Evolutionary conservation across 2,113 vertebrate genomes (phyloP), one percentile per base, ranked within the genome.

Genomic region (Sarotherodon lohbergeri): DNA sequence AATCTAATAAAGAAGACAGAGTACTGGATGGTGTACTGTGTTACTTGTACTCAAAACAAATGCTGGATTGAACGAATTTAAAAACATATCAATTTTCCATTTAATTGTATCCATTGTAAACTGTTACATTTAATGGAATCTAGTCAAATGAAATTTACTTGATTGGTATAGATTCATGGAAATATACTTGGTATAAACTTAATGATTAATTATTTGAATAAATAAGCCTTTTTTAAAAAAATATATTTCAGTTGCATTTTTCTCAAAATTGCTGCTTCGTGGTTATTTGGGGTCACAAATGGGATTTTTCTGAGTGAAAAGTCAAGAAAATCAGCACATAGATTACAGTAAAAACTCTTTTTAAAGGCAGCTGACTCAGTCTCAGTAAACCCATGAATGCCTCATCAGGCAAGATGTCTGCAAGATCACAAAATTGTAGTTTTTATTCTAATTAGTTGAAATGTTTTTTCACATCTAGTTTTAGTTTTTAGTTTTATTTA

Each of bases 231-330:
- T 36, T 63, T 12, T 5, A 2, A 32, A n/a, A 36, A 63, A 19
- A 36, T 63, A 39, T 39, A n/a, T 66, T 66, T 66, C 61, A 39
- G 34, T 12, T 66, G 61, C 61, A 66, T 66, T 66, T 66, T 66
- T 39, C 34, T 66, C 34, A 39, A 6, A 66, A 39, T 66, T 66
- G 61, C 61, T 66, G 19, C 61, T 39, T 66, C 0, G 6, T 66
- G 61, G 19, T 66, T 66, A 66, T n/a, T n/a, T 39, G 36, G 32
- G 32, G 17, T 39, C 32, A 66, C 3, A n/a, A 66, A 39, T 39
- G 61, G 61, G 32, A 63, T 63, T 63, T 63, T 63, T 63, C 32
- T n/a, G 0, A 66, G 34, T 66, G 34, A 4, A 66, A 39, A 66
- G 13, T 66, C 0, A 66, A 66, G 6, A 68, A 68, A 39, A 68